Percentiles rank a stretch among this genome's conserved stretches.
These are phyloP conservation scores for Chaetura pelagica DNA, from an alignment of 2,113 vertebrate species.

Conservation along the genomic window DNA sequence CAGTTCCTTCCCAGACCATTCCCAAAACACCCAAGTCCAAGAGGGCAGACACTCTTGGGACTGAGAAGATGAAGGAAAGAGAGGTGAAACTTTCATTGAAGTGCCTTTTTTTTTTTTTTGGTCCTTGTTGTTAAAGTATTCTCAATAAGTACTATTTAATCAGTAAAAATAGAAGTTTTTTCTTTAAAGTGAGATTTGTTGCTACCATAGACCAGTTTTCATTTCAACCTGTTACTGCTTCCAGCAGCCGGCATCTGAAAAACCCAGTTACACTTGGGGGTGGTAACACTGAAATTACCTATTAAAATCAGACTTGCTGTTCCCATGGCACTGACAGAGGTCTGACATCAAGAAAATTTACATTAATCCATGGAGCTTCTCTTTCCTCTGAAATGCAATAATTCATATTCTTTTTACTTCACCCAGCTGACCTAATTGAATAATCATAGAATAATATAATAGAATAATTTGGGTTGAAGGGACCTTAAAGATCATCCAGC, in stretches of 20 bases:
- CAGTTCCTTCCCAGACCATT: neutral
- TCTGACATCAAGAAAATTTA: neutral
- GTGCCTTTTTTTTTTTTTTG: neutral
- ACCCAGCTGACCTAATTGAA: neutral
- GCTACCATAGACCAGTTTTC: neutral
- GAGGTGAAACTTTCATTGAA: neutral
- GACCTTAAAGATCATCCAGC: no score
- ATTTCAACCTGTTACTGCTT: neutral
- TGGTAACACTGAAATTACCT: neutral
- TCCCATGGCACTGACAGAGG: neutral
- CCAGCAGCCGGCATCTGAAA: fast-evolving
- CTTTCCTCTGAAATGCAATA: neutral
- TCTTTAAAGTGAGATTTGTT: fast-evolving
- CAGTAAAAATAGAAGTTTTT: neutral
- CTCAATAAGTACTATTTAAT: neutral
- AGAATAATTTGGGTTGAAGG: no score
- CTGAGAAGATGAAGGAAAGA: neutral
- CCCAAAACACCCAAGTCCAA: neutral
- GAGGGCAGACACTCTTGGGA: neutral
- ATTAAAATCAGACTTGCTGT: neutral
- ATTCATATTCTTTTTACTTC: neutral
- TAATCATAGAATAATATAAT: neutral
- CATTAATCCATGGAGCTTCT: fast-evolving
- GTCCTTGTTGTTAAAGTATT: neutral
- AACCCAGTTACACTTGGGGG: fast-evolving